Evolutionary conservation across 2,797 vertebrate species (phyloP).

Genomic region (Mastacembelus armatus): DNA sequence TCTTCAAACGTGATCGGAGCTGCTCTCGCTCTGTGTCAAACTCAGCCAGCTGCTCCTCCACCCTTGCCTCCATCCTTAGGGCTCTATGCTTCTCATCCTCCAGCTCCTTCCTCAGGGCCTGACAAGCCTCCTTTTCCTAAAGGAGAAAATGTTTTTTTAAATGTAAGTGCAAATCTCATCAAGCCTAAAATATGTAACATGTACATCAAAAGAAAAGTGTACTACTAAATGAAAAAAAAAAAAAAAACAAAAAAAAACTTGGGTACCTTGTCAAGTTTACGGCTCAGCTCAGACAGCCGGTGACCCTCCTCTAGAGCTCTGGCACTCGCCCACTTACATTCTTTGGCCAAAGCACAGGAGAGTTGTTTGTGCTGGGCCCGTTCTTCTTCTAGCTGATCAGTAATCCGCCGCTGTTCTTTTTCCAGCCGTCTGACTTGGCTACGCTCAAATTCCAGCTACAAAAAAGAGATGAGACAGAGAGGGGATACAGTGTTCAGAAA

Average conservation of each 20-base stretch:
- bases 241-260: not conserved
- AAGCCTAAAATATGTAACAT: not conserved
- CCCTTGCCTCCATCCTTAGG: slow-evolving; percentile 93
- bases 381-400: slow-evolving; percentile 92
- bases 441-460: slow-evolving; percentile 94
- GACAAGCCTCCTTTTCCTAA: slow-evolving; percentile 86
- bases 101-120: slow-evolving; percentile 87
- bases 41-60: slow-evolving; percentile 95
- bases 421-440: slow-evolving; percentile 92
- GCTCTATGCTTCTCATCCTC: slow-evolving; percentile 88
- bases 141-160: not conserved
- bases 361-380: slow-evolving; percentile 93
- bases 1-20: slow-evolving; percentile 91
- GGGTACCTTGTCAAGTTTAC: slow-evolving; percentile 86
- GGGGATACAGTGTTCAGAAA: not conserved
- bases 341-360: slow-evolving; percentile 91
- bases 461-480: slow-evolving; percentile 5
- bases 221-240: not conserved
- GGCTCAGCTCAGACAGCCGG: slow-evolving; percentile 87
- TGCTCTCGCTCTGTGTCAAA: slow-evolving; percentile 97
- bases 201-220: not conserved
- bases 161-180: not conserved
- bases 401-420: slow-evolving; percentile 91
- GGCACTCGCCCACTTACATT: slow-evolving; percentile 94
- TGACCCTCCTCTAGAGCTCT: slow-evolving; percentile 93